A percentile compares a stretch with the other conserved stretches of the same genome.
Conservation (phyloP, 2,888 invertebrate species). For the Eristalinus sepulchralis region DNA sequence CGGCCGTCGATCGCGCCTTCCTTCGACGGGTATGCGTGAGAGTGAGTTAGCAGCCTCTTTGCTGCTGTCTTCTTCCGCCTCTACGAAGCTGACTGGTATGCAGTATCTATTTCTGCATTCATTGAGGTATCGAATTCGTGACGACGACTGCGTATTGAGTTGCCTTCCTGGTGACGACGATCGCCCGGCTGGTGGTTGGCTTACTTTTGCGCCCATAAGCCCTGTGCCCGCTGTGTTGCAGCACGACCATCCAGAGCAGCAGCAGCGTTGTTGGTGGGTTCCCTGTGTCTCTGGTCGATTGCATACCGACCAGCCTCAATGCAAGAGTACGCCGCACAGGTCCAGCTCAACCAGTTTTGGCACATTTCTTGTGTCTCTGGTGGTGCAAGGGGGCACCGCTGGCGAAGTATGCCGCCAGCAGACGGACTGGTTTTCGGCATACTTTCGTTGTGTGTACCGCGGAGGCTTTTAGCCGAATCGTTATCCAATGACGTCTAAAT, state of each 20-base stretch:
- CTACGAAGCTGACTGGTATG: neutral
- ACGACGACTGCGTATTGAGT: conserved; percentile 34
- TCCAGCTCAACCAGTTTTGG: conserved; percentile 35
- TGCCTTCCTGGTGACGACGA: conserved; percentile 44
- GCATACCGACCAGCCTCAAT: conserved; percentile 26
- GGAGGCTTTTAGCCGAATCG: conserved; percentile 34
- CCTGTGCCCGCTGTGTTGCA: conserved; percentile 23
- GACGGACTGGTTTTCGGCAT: conserved; percentile 34
- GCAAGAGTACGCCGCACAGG: conserved; percentile 6
- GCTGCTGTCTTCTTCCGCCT: neutral
- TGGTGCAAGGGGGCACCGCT: conserved; percentile 7
- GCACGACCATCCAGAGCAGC: too few relatives aligned
- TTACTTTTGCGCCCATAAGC: conserved; percentile 32
- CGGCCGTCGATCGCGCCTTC: neutral
- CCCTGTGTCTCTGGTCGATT: conserved; percentile 16
- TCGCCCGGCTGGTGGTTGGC: conserved; percentile 17
- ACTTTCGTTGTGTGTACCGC: neutral
- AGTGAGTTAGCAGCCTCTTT: conserved; percentile 28
- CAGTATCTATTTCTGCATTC: conserved; percentile 2
- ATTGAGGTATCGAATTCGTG: conserved; percentile 27
- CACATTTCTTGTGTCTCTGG: conserved; percentile 13
- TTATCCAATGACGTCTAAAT: conserved; percentile 48
- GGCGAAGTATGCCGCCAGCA: conserved; percentile 31
- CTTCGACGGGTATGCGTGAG: conserved; percentile 18
- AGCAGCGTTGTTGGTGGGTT: conserved; percentile 3